Percentiles rank a stretch among this genome's conserved stretches.
Evolutionary conservation across 2,888 invertebrate genomes (phyloP).

Genomic region (Mythimna lalbum): DNA sequence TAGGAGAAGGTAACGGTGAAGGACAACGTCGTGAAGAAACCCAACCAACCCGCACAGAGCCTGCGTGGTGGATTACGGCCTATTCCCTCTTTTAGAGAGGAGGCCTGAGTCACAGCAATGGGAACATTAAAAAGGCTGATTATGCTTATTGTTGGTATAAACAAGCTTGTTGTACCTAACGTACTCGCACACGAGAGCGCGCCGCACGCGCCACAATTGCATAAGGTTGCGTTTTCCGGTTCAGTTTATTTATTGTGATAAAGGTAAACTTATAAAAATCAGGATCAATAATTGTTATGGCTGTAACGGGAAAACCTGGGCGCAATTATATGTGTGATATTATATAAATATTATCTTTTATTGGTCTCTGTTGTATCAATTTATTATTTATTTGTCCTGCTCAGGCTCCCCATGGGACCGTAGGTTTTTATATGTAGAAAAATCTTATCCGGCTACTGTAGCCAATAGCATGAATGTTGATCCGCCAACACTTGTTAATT

Average conservation of each 20-base stretch:
- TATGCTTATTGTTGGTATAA: slow-evolving; percentile 5
- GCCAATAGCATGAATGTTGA: no score
- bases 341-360: slow-evolving; percentile 25
- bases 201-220: slow-evolving; percentile 30
- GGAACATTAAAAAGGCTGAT: no score
- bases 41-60: no score
- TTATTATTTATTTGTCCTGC: slow-evolving; percentile 17
- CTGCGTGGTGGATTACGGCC: no score
- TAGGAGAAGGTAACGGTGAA: not conserved
- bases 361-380: slow-evolving; percentile 5
- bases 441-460: no score
- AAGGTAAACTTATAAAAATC: slow-evolving; percentile 43
- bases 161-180: slow-evolving; percentile 7
- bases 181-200: not conserved
- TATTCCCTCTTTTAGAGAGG: no score
- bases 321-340: slow-evolving; percentile 17
- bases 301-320: slow-evolving; percentile 49
- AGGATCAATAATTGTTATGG: slow-evolving; percentile 35
- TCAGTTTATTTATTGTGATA: slow-evolving; percentile 28
- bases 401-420: not conserved
- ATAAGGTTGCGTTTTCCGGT: slow-evolving; percentile 50
- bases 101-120: no score
- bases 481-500: no score
- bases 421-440: no score
- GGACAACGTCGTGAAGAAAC: no score